Conservation (phyloP, 2,797 vertebrate species). For the Platalea minor region DNA sequence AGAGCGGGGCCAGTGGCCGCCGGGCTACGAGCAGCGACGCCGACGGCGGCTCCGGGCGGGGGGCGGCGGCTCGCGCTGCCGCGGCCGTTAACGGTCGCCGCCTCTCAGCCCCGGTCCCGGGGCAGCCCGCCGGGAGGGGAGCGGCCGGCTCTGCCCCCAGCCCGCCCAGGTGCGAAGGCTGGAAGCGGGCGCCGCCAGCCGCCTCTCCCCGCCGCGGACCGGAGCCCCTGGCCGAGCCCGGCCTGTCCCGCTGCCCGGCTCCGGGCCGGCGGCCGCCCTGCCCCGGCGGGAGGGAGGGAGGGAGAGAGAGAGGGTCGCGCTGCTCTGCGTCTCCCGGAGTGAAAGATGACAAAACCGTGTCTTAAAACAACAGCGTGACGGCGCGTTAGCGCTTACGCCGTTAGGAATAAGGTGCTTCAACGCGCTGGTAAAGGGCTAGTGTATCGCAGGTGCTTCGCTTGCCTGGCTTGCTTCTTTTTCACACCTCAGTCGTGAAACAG, state of each 20-base stretch:
- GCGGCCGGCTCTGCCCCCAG: background rate
- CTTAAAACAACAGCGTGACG: rapidly evolving
- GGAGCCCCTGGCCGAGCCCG: too few relatives aligned
- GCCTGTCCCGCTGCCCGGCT: too few relatives aligned
- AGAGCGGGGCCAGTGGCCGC: background rate
- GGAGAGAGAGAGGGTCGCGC: background rate
- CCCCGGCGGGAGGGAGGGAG: background rate
- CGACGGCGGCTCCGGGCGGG: too few relatives aligned
- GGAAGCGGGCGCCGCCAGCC: background rate
- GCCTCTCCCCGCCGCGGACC: background rate
- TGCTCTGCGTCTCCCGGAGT: too few relatives aligned
- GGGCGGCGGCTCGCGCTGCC: background rate
- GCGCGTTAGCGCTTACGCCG: rapidly evolving
- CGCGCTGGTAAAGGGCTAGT: rapidly evolving
- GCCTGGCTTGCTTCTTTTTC: background rate
- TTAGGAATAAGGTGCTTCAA: rapidly evolving
- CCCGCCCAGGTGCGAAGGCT: background rate
- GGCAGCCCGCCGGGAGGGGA: background rate
- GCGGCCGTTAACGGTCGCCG: background rate
- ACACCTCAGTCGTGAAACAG: rapidly evolving
- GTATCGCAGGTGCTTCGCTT: rapidly evolving
- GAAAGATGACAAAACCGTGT: rapidly evolving
- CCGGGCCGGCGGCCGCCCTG: background rate
- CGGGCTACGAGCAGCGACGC: background rate
- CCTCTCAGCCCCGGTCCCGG: background rate